Evolutionary conservation across 2,888 invertebrate genomes (phyloP).

Genomic region (Heliconius charithonia): DNA sequence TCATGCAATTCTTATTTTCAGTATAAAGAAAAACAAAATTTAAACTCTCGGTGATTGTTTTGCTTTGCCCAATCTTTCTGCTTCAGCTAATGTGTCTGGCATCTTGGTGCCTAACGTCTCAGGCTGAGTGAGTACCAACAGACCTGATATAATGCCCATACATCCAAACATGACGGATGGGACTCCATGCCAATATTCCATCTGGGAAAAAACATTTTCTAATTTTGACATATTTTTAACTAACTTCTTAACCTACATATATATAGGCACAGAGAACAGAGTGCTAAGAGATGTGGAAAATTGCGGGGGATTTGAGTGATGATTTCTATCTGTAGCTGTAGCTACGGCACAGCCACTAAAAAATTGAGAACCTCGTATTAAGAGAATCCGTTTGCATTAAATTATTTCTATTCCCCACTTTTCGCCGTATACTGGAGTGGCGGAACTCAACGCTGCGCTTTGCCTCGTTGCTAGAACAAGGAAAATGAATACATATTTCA

Average conservation of each 20-base stretch:
- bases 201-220: conserved; percentile 50
- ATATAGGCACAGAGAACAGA: no score
- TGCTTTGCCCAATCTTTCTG: conserved; percentile 66
- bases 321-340: no score
- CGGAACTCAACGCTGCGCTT: no score
- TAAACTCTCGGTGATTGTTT: conserved; percentile 6
- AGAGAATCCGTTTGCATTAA: no score
- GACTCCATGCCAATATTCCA: conserved; percentile 66
- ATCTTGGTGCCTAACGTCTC: conserved; percentile 84
- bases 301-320: no score
- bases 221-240: background rate
- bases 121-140: conserved; percentile 83
- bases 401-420: no score
- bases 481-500: no score
- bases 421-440: no score
- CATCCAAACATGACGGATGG: conserved; percentile 83
- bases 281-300: no score
- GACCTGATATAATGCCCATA: conserved; percentile 77
- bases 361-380: no score
- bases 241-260: background rate
- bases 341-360: no score
- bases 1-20: background rate
- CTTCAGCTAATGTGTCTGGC: conserved; percentile 85
- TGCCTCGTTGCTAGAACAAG: no score
- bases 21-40: background rate